A percentile compares a stretch with the other conserved stretches of the same genome.
Evolutionary conservation across 1,140 invertebrate genomes (phyloP).

Genomic region (Tetranychus urticae): DNA sequence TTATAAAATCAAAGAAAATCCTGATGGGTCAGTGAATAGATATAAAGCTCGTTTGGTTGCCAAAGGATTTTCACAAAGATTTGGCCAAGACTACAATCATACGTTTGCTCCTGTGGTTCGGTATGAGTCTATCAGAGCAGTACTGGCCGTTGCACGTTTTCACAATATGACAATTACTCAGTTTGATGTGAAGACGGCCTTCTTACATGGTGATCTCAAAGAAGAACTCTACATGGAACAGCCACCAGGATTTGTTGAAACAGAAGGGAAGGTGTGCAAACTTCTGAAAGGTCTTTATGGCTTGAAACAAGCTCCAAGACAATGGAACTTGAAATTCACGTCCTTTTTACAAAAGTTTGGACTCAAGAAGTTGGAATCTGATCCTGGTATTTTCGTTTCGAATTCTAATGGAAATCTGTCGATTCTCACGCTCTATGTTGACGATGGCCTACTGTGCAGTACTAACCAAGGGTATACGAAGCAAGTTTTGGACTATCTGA

Average conservation of each 20-base stretch:
- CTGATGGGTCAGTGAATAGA: constrained; percentile 1
- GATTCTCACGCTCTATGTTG: constrained; percentile 12
- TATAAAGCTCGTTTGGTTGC: constrained; percentile 6
- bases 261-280: background rate
- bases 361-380: constrained; percentile 1
- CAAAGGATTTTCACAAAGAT: background rate
- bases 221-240: constrained; percentile 12
- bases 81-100: constrained; percentile 3
- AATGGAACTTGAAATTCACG: constrained; percentile 19
- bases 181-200: constrained; percentile 6
- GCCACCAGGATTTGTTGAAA: background rate
- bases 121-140: background rate
- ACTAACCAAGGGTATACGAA: background rate
- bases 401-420: background rate
- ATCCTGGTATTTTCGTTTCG: constrained; percentile 3
- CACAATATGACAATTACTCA: background rate
- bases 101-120: constrained; percentile 6
- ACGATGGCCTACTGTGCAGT: constrained; percentile 10
- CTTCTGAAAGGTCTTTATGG: constrained; percentile 23
- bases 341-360: constrained; percentile 2
- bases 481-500: background rate
- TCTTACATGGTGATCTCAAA: constrained; percentile 2
- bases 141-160: background rate
- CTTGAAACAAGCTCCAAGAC: constrained; percentile 21
- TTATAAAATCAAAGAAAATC: constrained; percentile 4